A percentile compares a stretch with the other conserved stretches of the same genome.
Conservation (phyloP, 2,113 vertebrate species). For the Emydura subglobosa region DNA sequence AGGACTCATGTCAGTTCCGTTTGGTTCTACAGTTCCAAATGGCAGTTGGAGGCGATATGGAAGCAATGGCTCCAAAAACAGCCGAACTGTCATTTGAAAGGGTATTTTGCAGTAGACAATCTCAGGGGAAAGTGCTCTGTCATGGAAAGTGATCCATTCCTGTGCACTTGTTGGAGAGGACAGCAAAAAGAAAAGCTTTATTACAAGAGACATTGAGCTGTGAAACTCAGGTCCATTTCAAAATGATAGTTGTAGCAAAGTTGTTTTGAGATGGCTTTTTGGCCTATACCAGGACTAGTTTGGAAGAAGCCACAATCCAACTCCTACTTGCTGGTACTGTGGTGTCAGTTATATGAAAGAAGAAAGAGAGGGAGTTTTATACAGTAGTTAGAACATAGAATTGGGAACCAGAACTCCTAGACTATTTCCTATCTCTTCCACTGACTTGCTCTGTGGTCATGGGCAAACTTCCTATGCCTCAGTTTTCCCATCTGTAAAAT, state of each 20-base stretch:
- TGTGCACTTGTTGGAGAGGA: background rate
- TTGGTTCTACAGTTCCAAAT: background rate
- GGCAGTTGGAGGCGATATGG: background rate
- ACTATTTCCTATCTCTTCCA: background rate
- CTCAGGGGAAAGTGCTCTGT: background rate
- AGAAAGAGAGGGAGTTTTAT: background rate
- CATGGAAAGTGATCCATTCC: background rate
- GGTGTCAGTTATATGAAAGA: background rate
- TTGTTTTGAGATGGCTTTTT: constrained; percentile 6
- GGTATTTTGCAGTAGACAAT: background rate
- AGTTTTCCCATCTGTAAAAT: background rate
- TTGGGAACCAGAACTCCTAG: background rate
- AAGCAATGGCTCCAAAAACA: background rate
- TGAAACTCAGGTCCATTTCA: background rate
- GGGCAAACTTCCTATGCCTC: background rate
- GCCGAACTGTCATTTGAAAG: background rate
- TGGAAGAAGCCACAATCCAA: background rate
- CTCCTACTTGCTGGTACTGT: background rate
- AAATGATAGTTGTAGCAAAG: background rate
- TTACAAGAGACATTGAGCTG: background rate
- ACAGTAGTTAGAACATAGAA: background rate
- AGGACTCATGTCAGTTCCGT: background rate
- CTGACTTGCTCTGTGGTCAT: background rate
- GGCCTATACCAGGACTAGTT: background rate
- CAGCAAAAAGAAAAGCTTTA: background rate